Evolutionary conservation across 2,888 invertebrate species (phyloP), one percentile per base, ranked within the genome.

Genomic region (Strigamia maritima): DNA sequence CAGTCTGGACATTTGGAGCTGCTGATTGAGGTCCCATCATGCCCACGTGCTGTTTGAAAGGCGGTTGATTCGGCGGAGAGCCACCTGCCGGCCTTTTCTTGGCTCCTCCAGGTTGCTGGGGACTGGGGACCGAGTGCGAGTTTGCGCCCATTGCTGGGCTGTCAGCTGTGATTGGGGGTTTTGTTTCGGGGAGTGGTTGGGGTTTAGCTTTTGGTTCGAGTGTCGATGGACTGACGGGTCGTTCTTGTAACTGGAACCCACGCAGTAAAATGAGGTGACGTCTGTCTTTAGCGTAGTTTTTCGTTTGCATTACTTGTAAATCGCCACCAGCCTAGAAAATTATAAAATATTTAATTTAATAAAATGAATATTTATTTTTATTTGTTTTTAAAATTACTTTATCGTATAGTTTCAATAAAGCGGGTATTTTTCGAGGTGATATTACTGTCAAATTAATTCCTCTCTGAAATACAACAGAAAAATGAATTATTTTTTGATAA

Each of bases 251-350:
- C 76, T 86, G 85, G 84, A 89, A 92, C 7, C 93, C 93, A 85
- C 91, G 92, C 0, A 93, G 87, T 10, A 94, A 87, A 2, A 94
- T 93, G 80, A 94, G 87, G 87, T 94, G 94, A 7, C 94, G 88
- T 0, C 92, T 91, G 86, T 94, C 96, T 86, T 95, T 94, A 0
- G 96, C 94, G 85, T 95, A 97, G 86, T 96, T 96, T 85, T 97
- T 93, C 16, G 92, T 92, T 83, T 92, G 92, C 0, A 92, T 91
- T 0, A 91, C 89, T 76, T 89, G 90, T 78, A 94, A 87, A 86
- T 95, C 95, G 0, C 95, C 94, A 10, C 95, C 95, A 1, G 94
- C 93, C 83, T 83, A n/a, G 78, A 19, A 22, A 14, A 80, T 79
- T 76, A 12, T 75, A 4, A 80, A 65, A 54, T 44, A 16, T 19